Conservation (phyloP, 1,140 invertebrate genomes). For the Pinna nobilis region DNA sequence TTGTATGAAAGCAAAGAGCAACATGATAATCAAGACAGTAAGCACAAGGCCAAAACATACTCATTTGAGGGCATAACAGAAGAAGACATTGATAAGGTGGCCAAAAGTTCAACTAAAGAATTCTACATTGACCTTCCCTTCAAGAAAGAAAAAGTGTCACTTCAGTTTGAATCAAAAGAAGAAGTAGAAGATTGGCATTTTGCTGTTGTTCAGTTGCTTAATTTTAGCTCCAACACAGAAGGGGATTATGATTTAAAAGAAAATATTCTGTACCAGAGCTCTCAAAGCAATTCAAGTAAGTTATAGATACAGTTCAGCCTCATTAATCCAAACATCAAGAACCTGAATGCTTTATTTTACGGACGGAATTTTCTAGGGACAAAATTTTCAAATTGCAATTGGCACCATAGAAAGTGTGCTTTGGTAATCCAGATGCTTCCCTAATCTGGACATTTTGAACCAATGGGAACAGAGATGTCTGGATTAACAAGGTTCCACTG, state of each 20-base stretch:
- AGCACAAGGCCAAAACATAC: conserved; percentile 9
- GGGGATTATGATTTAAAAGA: conserved; percentile 9
- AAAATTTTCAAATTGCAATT: too few species aligned
- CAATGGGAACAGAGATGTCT: too few species aligned
- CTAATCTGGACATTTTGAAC: too few species aligned
- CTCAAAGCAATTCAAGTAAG: too few species aligned
- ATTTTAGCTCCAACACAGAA: neutral
- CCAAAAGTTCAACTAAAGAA: neutral
- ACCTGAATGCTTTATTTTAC: too few species aligned
- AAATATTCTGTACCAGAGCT: conserved; percentile 13
- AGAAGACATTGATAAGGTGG: conserved; percentile 3
- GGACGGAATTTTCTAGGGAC: too few species aligned
- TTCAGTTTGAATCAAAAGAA: neutral
- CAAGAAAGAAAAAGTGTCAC: conserved; percentile 6
- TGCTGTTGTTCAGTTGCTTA: conserved; percentile 3
- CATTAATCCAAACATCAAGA: too few species aligned
- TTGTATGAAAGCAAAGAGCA: neutral
- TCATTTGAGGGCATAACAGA: neutral
- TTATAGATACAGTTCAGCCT: too few species aligned
- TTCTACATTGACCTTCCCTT: conserved; percentile 4
- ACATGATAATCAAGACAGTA: neutral
- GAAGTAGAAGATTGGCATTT: neutral
- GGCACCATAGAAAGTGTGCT: too few species aligned
- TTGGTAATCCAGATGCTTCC: too few species aligned
- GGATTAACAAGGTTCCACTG: too few species aligned